Conservation (phyloP, 1,140 invertebrate genomes). For the Sycobia sp. region DNA sequence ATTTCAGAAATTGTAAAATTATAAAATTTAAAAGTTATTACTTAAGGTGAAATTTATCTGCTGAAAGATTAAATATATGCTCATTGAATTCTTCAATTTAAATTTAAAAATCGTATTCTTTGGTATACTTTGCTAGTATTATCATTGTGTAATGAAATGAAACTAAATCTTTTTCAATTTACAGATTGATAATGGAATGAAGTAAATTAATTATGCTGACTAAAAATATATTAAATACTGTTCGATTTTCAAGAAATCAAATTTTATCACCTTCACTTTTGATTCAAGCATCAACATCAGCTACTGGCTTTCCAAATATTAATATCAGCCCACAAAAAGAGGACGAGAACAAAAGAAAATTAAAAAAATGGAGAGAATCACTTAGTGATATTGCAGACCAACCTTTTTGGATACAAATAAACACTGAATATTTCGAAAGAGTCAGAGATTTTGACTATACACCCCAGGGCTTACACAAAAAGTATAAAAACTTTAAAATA, state of each 20-base stretch:
- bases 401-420: too few relatives aligned
- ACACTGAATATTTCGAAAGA: not conserved
- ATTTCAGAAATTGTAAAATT: too few relatives aligned
- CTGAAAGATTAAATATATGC: not conserved
- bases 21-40: too few relatives aligned
- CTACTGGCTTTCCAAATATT: not conserved
- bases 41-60: too few relatives aligned
- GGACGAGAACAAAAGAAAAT: conserved; percentile 3
- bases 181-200: too few relatives aligned
- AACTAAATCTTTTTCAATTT: too few relatives aligned
- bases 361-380: conserved; percentile 1
- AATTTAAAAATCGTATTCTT: too few relatives aligned
- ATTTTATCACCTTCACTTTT: not conserved
- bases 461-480: conserved; percentile 49
- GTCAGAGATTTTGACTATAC: conserved; percentile 8
- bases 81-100: too few relatives aligned
- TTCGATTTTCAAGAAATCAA: not conserved
- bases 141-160: too few relatives aligned
- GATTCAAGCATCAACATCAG: not conserved
- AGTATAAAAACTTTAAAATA: conserved; percentile 49
- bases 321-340: not conserved
- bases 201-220: conserved; percentile 9
- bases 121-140: too few relatives aligned
- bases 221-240: conserved; percentile 9
- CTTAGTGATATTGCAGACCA: not conserved